Evolutionary conservation across 2,113 vertebrate genomes (phyloP).

Genomic region (Pteronura brasiliensis): DNA sequence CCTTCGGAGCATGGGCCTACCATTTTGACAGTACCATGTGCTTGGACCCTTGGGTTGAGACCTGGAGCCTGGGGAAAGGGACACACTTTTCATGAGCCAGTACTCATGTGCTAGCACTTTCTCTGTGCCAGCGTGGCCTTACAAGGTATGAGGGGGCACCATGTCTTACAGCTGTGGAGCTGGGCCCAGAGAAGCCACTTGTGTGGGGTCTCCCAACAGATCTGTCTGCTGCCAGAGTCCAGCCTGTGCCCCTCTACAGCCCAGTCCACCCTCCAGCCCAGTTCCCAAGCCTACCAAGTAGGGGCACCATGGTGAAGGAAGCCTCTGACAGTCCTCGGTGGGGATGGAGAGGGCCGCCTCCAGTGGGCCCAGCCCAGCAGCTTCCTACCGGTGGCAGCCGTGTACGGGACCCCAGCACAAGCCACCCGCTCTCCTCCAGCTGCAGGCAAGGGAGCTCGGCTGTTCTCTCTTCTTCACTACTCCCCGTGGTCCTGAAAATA

Average conservation of each 20-base stretch:
- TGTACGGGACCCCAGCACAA: no score
- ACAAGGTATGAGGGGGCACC: accelerated
- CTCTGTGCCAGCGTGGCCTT: neutral
- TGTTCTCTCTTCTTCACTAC: no score
- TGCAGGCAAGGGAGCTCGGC: neutral
- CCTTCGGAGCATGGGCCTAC: accelerated
- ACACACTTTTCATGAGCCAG: neutral
- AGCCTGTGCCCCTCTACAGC: accelerated
- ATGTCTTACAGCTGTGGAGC: accelerated
- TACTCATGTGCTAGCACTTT: accelerated
- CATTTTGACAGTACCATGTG: accelerated
- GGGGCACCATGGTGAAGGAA: accelerated
- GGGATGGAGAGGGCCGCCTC: no score
- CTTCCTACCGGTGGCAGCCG: accelerated
- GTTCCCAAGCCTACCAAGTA: neutral
- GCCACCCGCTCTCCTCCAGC: accelerated
- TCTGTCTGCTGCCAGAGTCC: neutral
- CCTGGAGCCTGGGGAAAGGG: neutral
- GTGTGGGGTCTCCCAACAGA: neutral
- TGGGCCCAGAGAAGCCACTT: neutral
- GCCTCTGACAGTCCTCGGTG: no score
- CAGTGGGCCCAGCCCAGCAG: accelerated
- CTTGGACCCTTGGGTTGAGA: neutral
- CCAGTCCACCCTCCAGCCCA: neutral
- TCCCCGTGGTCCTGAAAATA: no score